These are phyloP conservation scores for Eulemur albifrons DNA, from an alignment of 2,797 vertebrate species.

Conservation along the genomic window DNA sequence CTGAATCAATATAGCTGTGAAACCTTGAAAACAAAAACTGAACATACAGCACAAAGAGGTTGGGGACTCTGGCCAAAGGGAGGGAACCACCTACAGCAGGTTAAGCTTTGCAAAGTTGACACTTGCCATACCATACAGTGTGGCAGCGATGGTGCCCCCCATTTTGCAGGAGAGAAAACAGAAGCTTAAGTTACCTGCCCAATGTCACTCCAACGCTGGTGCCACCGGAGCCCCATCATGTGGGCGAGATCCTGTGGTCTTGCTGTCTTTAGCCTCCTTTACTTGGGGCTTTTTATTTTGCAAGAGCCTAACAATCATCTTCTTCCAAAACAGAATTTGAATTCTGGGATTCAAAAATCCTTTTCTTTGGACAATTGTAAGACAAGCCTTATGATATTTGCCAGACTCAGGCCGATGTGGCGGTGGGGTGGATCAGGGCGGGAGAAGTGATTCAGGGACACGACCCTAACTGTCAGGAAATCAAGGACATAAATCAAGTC, in stretches of 20 bases:
- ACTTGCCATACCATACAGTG: fast-evolving
- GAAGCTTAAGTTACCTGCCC: neutral
- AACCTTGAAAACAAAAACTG: neutral
- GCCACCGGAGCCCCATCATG: fast-evolving
- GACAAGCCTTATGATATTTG: neutral
- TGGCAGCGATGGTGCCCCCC: neutral
- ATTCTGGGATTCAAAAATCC: conserved; percentile 43
- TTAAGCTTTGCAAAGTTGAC: fast-evolving
- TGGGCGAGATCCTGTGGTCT: neutral
- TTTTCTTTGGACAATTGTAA: conserved; percentile 41
- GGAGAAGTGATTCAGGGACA: conserved; percentile 50
- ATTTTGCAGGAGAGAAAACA: neutral
- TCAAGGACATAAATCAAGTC: conserved; percentile 50
- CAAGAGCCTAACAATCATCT: conserved; percentile 40
- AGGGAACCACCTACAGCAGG: neutral
- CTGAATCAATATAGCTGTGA: neutral
- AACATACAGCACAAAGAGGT: neutral
- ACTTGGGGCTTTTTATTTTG: conserved; percentile 18
- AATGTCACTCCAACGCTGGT: neutral
- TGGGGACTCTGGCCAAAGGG: neutral
- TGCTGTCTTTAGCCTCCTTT: neutral
- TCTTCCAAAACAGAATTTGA: conserved; percentile 45
- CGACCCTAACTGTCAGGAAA: conserved; percentile 57
- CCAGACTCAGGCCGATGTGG: neutral
- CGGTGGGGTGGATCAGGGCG: neutral